Evolutionary conservation across 2,113 vertebrate genomes (phyloP), one percentile per base, ranked within the genome.

Genomic region (Hemibagrus wyckioides): DNA sequence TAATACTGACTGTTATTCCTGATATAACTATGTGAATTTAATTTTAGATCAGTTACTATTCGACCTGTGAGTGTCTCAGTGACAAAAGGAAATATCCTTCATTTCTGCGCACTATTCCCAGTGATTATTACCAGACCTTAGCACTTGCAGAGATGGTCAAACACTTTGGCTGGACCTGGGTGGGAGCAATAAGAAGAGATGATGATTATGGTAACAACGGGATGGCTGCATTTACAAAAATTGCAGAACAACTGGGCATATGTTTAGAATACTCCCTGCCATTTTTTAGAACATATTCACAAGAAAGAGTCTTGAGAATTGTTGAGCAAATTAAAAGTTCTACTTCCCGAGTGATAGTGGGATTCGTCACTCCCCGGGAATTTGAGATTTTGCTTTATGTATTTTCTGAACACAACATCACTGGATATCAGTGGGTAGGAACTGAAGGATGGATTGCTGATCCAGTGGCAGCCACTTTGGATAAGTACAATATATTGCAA

Each of bases 361-460:
- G 91, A 15, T 95, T 95, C 33, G 52, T 94, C 15, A 89, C 91
- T 0, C 84, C 84, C 59, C 84, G 91, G 82, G 95, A 95, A 52
- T 33, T 94, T 44, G 90, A 92, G 11, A 67, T 93, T 33, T 30
- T 95, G 0, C 50, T 95, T 65, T 61, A 69, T 1, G 87, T 92
- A 44, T 56, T 95, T 76, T 91, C 89, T 9, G n/a, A 28, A 3
- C 89, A 94, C 48, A 95, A 95, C 85, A 33, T 95, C 54, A 93
- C 90, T 8, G 94, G 94, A 0, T 94, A 91, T 9, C 94, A 95
- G 90, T 95, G 95, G 95, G 92, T 95, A 0, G 94, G 94, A n/a
- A 94, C 23, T 19, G 95, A 95, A 30, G 44, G 80, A 0, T 95
- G 95, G 95, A 94, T 95, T 41, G 88, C 89, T 73, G 93, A 95